Conservation (phyloP, 2,113 vertebrate species). For the Ciconia maguari region DNA sequence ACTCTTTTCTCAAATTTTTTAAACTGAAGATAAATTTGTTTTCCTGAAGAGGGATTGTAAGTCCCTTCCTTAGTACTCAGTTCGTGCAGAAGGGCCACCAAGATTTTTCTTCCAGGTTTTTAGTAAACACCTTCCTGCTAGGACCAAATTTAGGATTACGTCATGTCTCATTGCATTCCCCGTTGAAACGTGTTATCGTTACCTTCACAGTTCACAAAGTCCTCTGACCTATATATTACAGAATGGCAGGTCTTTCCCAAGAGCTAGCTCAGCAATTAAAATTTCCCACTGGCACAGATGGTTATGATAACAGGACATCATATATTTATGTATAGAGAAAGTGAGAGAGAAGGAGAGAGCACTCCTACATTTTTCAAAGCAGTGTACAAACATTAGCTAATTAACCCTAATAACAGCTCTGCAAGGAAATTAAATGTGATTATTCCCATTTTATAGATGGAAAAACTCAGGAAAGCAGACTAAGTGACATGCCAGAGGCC, state of each 20-base stretch:
- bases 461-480: neutral
- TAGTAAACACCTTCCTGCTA: neutral
- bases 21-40: neutral
- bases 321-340: constrained; percentile 38
- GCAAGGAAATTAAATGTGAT: constrained; percentile 35
- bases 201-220: constrained; percentile 38
- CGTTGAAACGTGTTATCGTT: neutral
- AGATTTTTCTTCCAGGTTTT: neutral
- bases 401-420: constrained; percentile 52
- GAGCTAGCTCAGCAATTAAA: constrained; percentile 59
- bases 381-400: constrained; percentile 35
- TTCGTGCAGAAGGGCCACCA: neutral
- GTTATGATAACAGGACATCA: constrained; percentile 50
- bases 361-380: constrained; percentile 32
- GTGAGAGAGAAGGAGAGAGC: neutral
- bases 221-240: constrained; percentile 53
- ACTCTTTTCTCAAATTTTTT: neutral
- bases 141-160: constrained; percentile 9
- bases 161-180: constrained; percentile 28
- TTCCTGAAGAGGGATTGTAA: neutral
- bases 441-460: constrained; percentile 32
- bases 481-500: neutral
- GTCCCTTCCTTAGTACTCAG: neutral
- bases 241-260: constrained; percentile 51
- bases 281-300: constrained; percentile 54